These are phyloP conservation scores for Nautilus pompilius DNA, from an alignment of 1,140 invertebrate genomes.

Conservation along the genomic window DNA sequence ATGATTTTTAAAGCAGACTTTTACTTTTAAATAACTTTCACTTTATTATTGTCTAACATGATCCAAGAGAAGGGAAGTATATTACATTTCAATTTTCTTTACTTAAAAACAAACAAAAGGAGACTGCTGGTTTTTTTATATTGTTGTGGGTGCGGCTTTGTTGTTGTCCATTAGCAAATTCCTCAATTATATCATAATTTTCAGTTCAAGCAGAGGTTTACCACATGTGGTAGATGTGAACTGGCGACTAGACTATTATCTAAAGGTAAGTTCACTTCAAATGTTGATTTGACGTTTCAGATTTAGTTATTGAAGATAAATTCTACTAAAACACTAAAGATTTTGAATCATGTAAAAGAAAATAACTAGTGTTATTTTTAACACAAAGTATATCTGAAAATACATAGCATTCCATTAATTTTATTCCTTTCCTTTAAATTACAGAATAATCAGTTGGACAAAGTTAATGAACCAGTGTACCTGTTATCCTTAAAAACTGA, in stretches of 20 bases:
- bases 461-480: constrained; percentile 47
- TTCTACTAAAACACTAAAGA: background rate
- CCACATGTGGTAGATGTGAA: constrained; percentile 51
- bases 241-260: constrained; percentile 51
- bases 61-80: background rate
- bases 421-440: constrained; percentile 4
- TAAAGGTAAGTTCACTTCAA: constrained; percentile 35
- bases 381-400: background rate
- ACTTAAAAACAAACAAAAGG: background rate
- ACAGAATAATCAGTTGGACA: constrained; percentile 47
- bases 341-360: background rate
- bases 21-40: background rate
- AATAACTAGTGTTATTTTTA: background rate
- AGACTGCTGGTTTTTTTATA: too few species aligned
- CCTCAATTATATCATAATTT: constrained; percentile 9
- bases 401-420: background rate
- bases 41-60: background rate
- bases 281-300: background rate
- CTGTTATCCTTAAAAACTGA: constrained; percentile 45
- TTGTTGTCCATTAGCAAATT: background rate
- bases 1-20: too few species aligned
- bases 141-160: too few species aligned
- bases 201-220: constrained; percentile 35
- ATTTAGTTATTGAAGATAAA: background rate
- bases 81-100: background rate